Evolutionary conservation across 2,888 invertebrate genomes (phyloP), one percentile per base, ranked within the genome.

Genomic region (Drosophila suboccidentalis): DNA sequence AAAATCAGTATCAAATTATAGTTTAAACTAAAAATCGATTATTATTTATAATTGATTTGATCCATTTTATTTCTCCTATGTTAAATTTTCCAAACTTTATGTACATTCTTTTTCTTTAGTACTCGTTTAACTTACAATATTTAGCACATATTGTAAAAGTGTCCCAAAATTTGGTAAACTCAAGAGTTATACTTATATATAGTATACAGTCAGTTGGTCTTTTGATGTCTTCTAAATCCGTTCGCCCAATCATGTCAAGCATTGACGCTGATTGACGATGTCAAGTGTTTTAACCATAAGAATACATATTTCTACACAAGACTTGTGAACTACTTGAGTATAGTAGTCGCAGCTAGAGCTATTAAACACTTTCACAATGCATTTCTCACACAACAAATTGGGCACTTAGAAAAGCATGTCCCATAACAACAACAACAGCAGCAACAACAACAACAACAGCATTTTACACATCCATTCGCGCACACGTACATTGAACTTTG

Each of bases 241-340:
- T 38, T 51, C 55, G 50, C 9, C 69, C 22, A 64, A 70, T 64
- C 74, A 46, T 61, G 73, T 61, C 73, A 47, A 64, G 34, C 50
- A 63, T 66, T 69, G 39, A 60, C 62, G 59, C 63, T 88, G 91
- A 91, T 90, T 86, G 91, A 90, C 88, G 87, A 83, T 86, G 88
- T 87, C 91, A 90, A 86, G 78, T 91, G 90, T 80, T 72, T 66
- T 46, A n/a, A 66, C 29, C 54, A 54, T 49, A 54, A 47, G 15
- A 26, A 58, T 64, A 54, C 15, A 47, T 75, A 19, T 50, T 44
- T 58, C 15, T 43, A 61, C 17, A 41, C 13, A 29, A 34, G 22
- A 36, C 4, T 36, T n/a, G 10, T 55, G 26, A 26, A 34, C 32
- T 36, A 36, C 34, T 15, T 2, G 11, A 29, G 29, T 26, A 15